Percentiles rank a stretch among this genome's conserved stretches.
phyloP scores from a whole-genome alignment of 1,140 invertebrate genomes.

The Trichogramma pretiosum region DNA sequence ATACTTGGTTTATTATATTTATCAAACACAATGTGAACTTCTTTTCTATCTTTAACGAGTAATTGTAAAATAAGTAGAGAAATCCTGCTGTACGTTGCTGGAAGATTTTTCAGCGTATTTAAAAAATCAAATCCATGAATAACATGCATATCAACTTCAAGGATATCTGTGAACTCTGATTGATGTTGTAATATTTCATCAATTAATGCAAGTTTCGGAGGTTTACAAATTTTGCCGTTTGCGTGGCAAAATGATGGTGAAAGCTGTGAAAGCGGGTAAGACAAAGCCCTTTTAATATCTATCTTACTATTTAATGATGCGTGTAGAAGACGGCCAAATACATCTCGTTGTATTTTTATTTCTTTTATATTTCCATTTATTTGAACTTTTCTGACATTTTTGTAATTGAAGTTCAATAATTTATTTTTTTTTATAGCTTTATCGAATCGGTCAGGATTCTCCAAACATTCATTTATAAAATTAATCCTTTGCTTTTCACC shows the following conservation, averaged over 20 bases:
- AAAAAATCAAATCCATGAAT: not conserved
- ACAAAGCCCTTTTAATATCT: slow-evolving; percentile 18
- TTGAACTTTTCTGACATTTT: slow-evolving; percentile 9
- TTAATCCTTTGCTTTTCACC: not conserved
- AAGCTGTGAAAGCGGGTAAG: slow-evolving; percentile 22
- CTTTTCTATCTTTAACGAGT: not conserved
- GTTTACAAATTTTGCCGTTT: slow-evolving; percentile 28
- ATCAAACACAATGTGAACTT: too few relatives aligned
- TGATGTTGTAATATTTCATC: slow-evolving; percentile 23
- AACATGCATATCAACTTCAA: not conserved
- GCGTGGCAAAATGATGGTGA: slow-evolving; percentile 28
- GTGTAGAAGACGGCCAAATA: slow-evolving; percentile 23
- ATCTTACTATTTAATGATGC: slow-evolving; percentile 21
- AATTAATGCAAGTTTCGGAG: slow-evolving; percentile 26
- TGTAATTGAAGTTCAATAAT: slow-evolving; percentile 10
- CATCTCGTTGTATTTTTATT: slow-evolving; percentile 23
- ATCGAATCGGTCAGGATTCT: slow-evolving; percentile 15
- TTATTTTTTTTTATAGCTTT: slow-evolving; percentile 17
- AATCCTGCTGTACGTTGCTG: not conserved
- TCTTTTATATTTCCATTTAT: slow-evolving; percentile 12
- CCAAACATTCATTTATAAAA: slow-evolving; percentile 17
- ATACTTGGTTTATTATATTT: too few relatives aligned
- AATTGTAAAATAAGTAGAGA: not conserved
- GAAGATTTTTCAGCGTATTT: not conserved
- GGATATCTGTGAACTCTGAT: not conserved